phyloP scores from a whole-genome alignment of 2,888 invertebrate genomes.

The Cerastoderma edule region DNA sequence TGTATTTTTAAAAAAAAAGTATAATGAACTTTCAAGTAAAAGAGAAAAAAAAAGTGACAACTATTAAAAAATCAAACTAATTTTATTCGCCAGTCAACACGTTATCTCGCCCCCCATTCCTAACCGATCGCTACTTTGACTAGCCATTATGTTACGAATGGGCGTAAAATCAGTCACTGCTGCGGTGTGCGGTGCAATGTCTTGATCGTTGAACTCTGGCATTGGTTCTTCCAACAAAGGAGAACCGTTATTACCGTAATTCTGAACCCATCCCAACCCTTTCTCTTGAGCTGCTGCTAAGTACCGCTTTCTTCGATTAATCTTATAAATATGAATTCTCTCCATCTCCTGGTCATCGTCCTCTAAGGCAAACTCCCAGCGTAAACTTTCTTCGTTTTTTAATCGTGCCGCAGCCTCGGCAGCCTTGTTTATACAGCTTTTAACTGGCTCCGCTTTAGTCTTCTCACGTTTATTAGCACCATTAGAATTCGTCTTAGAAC shows the following conservation, averaged over 20 bases:
- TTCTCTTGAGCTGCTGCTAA: slow-evolving; percentile 77
- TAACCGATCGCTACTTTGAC: slow-evolving; percentile 56
- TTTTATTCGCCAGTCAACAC: neutral
- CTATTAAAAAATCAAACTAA: neutral
- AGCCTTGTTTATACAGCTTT: slow-evolving; percentile 49
- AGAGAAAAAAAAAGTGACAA: too few relatives aligned
- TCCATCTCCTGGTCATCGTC: slow-evolving; percentile 76
- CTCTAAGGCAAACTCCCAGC: slow-evolving; percentile 77
- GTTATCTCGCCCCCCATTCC: slow-evolving; percentile 19
- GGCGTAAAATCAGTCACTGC: slow-evolving; percentile 57
- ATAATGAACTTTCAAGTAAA: too few relatives aligned
- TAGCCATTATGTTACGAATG: slow-evolving; percentile 55
- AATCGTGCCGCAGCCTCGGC: slow-evolving; percentile 44
- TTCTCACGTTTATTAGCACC: slow-evolving; percentile 49
- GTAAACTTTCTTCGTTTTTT: slow-evolving; percentile 71
- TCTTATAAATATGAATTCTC: slow-evolving; percentile 77
- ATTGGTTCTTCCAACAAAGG: slow-evolving; percentile 68
- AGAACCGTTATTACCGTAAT: slow-evolving; percentile 68
- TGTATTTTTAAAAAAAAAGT: too few relatives aligned
- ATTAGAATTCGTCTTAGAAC: slow-evolving; percentile 57
- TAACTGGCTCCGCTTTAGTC: slow-evolving; percentile 43
- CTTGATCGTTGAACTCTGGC: slow-evolving; percentile 18
- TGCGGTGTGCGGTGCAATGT: slow-evolving; percentile 20
- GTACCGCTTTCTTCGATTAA: slow-evolving; percentile 81
- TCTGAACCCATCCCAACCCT: slow-evolving; percentile 75